Percentiles rank a stretch among this genome's conserved stretches.
Conservation (phyloP, 2,888 invertebrate genomes). For the Agonum fuliginosum region DNA sequence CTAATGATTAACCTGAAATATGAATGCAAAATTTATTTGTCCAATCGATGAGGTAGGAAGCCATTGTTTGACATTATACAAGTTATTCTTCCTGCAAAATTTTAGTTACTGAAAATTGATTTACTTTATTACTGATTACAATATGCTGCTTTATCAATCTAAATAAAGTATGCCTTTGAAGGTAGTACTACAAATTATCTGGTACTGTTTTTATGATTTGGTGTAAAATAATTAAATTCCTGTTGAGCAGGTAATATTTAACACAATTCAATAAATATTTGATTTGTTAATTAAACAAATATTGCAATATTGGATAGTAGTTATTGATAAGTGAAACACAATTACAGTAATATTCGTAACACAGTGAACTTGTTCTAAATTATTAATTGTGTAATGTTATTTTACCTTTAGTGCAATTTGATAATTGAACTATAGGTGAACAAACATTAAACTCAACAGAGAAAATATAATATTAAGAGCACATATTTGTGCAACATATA, state of each 20-base stretch:
- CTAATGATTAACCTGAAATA: too few relatives aligned
- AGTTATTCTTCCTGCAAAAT: too few relatives aligned
- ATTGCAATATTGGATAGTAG: neutral
- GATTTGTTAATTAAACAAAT: neutral
- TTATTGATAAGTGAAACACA: slow-evolving; percentile 12
- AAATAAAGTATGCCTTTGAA: too few relatives aligned
- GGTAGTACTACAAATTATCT: neutral
- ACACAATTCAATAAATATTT: neutral
- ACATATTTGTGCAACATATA: neutral
- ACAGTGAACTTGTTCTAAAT: neutral
- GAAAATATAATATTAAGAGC: slow-evolving; percentile 9
- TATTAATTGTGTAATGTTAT: slow-evolving; percentile 8
- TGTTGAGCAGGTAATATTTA: neutral
- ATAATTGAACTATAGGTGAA: neutral
- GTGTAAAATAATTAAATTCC: neutral
- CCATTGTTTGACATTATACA: too few relatives aligned
- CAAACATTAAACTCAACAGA: neutral
- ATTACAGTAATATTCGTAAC: neutral
- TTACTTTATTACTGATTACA: too few relatives aligned
- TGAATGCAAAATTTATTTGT: too few relatives aligned
- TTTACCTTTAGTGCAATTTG: neutral
- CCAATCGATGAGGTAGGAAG: too few relatives aligned
- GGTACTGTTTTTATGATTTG: neutral
- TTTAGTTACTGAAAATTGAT: too few relatives aligned
- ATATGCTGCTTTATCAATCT: too few relatives aligned